Conservation (phyloP, 2,797 vertebrate species). For the Sebastiscus albofasciatus region DNA sequence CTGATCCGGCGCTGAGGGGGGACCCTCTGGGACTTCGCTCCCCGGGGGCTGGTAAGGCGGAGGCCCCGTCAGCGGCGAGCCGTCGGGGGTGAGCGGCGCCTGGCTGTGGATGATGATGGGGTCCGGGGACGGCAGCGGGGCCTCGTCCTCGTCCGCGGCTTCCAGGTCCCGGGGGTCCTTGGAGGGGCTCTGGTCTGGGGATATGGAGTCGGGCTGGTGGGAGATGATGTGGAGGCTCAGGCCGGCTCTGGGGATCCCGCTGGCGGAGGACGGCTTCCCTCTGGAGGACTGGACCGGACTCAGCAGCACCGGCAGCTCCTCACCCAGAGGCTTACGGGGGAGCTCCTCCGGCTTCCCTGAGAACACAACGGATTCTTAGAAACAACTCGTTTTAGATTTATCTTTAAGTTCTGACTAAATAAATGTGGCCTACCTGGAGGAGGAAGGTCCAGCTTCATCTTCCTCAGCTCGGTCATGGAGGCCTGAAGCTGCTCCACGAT, state of each 20-base stretch:
- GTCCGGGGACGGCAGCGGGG: constrained; percentile 68
- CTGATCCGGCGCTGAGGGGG: not conserved
- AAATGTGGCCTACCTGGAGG: constrained; percentile 79
- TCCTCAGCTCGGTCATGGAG: constrained; percentile 83
- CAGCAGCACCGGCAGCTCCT: constrained; percentile 82
- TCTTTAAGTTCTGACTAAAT: not conserved
- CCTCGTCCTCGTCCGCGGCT: constrained; percentile 38
- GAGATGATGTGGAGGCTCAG: constrained; percentile 69
- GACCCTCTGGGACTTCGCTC: not conserved
- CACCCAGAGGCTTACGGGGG: constrained; percentile 84
- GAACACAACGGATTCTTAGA: not conserved
- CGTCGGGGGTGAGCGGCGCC: constrained; percentile 48
- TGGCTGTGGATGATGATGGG: constrained; percentile 77
- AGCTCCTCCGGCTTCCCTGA: constrained; percentile 88
- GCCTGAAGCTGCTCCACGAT: constrained; percentile 82
- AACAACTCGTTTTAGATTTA: too few relatives aligned
- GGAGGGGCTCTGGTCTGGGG: constrained; percentile 69
- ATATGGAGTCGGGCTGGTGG: constrained; percentile 57
- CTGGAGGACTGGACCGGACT: constrained; percentile 63
- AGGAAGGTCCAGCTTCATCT: constrained; percentile 87
- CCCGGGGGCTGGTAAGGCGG: constrained; percentile 71
- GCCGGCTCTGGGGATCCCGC: constrained; percentile 34
- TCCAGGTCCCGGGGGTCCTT: constrained; percentile 63
- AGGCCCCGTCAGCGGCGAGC: constrained; percentile 62
- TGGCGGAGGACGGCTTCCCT: constrained; percentile 40